phyloP scores from a whole-genome alignment of 2,797 vertebrate species.

The Acomys russatus region DNA sequence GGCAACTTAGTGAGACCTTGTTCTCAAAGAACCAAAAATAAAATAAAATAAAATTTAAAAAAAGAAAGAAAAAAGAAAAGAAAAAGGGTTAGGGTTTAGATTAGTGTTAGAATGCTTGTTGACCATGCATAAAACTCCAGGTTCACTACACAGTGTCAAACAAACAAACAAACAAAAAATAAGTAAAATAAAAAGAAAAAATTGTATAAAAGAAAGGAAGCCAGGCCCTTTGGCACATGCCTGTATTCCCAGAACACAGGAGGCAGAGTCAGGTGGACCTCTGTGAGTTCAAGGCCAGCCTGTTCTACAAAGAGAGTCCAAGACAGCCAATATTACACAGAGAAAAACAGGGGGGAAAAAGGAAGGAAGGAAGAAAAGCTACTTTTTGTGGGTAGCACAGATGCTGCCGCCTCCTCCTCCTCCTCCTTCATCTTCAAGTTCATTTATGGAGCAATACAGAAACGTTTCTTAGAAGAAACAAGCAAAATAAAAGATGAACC shows the following conservation, averaged over 20 bases:
- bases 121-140: neutral
- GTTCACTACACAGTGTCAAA: neutral
- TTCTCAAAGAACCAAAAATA: neutral
- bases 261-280: too few relatives aligned
- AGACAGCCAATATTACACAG: too few relatives aligned
- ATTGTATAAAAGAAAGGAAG: neutral
- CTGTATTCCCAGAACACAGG: too few relatives aligned
- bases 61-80: neutral
- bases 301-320: too few relatives aligned
- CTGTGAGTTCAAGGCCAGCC: too few relatives aligned
- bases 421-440: neutral
- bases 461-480: neutral
- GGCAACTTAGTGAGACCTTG: neutral
- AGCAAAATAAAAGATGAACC: neutral
- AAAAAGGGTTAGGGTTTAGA: neutral
- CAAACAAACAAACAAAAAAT: too few relatives aligned
- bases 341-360: too few relatives aligned
- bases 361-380: neutral
- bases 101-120: neutral
- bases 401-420: neutral
- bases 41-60: too few relatives aligned
- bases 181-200: too few relatives aligned
- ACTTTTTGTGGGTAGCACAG: neutral
- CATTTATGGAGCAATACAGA: neutral
- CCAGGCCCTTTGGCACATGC: too few relatives aligned